These are phyloP conservation scores for Oegoconia quadripuncta DNA, from an alignment of 2,888 invertebrate species.

Conservation along the genomic window DNA sequence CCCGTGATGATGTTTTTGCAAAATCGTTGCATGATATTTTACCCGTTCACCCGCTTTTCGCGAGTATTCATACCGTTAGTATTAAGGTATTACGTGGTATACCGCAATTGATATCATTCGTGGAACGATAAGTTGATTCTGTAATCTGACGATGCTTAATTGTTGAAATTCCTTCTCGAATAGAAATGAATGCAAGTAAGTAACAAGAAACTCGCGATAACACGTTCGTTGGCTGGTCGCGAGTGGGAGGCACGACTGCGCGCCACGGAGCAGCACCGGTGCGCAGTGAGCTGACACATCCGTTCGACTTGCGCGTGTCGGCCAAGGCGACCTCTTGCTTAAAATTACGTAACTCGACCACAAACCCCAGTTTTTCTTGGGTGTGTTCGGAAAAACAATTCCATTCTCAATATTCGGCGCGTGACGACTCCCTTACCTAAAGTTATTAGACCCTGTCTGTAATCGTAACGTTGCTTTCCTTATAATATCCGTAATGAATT, in stretches of 20 bases:
- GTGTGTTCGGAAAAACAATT: conserved; percentile 68
- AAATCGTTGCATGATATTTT: no score
- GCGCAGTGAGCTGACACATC: conserved; percentile 76
- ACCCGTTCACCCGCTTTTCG: no score
- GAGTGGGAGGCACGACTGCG: conserved; percentile 73
- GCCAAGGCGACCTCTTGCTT: conserved; percentile 73
- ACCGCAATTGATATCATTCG: conserved; percentile 38
- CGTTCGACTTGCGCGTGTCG: conserved; percentile 75
- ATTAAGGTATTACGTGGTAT: neutral
- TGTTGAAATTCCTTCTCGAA: conserved; percentile 44
- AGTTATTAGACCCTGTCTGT: conserved; percentile 38
- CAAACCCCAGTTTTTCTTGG: conserved; percentile 62
- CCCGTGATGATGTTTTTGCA: no score
- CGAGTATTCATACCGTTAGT: neutral
- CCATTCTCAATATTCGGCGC: conserved; percentile 48
- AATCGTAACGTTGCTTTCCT: conserved; percentile 33
- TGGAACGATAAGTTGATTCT: conserved; percentile 49
- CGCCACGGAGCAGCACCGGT: conserved; percentile 56
- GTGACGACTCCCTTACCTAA: conserved; percentile 41
- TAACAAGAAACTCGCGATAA: conserved; percentile 73
- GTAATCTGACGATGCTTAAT: conserved; percentile 64
- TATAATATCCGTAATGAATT: conserved; percentile 59
- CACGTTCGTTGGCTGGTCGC: conserved; percentile 52
- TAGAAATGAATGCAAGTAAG: conserved; percentile 62
- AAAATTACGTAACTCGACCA: conserved; percentile 75